These are phyloP conservation scores for Carlito syrichta DNA, from an alignment of 2,113 vertebrate species.

Conservation along the genomic window DNA sequence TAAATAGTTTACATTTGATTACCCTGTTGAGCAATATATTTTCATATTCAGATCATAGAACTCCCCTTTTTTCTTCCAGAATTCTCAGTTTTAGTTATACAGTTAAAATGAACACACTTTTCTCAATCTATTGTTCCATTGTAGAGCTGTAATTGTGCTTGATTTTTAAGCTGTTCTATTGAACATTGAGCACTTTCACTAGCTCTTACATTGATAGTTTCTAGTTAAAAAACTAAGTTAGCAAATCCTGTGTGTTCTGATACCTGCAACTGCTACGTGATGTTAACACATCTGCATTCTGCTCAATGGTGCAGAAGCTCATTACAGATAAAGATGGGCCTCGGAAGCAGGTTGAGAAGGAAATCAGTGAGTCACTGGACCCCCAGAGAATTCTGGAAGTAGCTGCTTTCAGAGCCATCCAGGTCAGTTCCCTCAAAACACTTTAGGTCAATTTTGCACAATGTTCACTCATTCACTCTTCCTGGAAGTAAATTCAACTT, in stretches of 20 bases:
- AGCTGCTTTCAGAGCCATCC: conserved; percentile 45
- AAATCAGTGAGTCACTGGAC: conserved; percentile 79
- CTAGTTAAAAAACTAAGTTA: conserved; percentile 74
- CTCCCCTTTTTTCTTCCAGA: background rate
- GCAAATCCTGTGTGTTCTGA: conserved; percentile 71
- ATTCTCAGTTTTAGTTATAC: background rate
- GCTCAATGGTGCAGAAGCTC: conserved; percentile 76
- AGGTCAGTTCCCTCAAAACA: conserved; percentile 62
- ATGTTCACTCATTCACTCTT: conserved; percentile 6
- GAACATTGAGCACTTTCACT: conserved; percentile 10
- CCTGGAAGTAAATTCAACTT: conserved; percentile 33
- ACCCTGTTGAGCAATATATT: conserved; percentile 30
- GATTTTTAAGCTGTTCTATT: background rate
- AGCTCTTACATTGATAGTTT: conserved; percentile 57
- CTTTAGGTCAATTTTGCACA: conserved; percentile 61
- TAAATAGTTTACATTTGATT: conserved; percentile 49
- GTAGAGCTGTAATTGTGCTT: background rate
- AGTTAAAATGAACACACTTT: background rate
- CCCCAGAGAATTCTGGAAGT: conserved; percentile 68
- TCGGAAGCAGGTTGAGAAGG: conserved; percentile 75
- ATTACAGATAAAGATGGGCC: conserved; percentile 77
- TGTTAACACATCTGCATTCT: conserved; percentile 77
- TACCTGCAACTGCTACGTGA: conserved; percentile 75
- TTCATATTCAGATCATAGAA: conserved; percentile 25
- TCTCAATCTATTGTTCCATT: background rate